These are phyloP conservation scores for Lottia gigantea DNA, from an alignment of 2,888 invertebrate genomes.

Conservation along the genomic window DNA sequence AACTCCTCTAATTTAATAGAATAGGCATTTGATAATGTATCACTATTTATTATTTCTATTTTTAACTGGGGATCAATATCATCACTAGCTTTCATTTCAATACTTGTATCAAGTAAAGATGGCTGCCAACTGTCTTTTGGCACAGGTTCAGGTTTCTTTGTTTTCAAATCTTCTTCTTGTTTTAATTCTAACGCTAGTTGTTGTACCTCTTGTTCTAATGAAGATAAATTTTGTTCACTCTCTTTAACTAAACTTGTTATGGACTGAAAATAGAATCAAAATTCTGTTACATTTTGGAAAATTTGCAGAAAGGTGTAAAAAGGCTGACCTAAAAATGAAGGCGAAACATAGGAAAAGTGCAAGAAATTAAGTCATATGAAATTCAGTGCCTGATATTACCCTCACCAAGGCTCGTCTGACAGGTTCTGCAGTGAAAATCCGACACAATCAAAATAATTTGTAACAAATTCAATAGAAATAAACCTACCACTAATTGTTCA, in stretches of 20 bases:
- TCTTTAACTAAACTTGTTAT: not conserved
- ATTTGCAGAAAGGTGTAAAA: too few species aligned
- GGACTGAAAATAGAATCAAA: not conserved
- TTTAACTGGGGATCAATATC: not conserved
- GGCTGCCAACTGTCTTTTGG: not conserved
- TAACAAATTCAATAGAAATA: too few species aligned
- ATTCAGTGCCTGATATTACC: too few species aligned
- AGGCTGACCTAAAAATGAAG: too few species aligned
- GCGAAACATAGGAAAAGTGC: too few species aligned
- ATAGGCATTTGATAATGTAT: not conserved
- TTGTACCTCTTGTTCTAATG: not conserved
- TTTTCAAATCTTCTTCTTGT: not conserved
- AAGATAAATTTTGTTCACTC: not conserved
- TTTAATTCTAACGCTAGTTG: not conserved
- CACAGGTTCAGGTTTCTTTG: not conserved
- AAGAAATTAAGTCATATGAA: too few species aligned
- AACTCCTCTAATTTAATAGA: not conserved
- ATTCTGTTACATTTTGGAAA: too few species aligned
- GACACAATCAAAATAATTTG: too few species aligned
- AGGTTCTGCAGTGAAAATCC: too few species aligned
- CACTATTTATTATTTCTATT: not conserved
- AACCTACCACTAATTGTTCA: conserved; percentile 30
- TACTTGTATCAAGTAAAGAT: not conserved
- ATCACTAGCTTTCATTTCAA: not conserved
- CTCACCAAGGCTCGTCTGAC: too few species aligned